Evolutionary conservation across 2,113 vertebrate species (phyloP).

Genomic region (Syngnathoides biaculeatus): DNA sequence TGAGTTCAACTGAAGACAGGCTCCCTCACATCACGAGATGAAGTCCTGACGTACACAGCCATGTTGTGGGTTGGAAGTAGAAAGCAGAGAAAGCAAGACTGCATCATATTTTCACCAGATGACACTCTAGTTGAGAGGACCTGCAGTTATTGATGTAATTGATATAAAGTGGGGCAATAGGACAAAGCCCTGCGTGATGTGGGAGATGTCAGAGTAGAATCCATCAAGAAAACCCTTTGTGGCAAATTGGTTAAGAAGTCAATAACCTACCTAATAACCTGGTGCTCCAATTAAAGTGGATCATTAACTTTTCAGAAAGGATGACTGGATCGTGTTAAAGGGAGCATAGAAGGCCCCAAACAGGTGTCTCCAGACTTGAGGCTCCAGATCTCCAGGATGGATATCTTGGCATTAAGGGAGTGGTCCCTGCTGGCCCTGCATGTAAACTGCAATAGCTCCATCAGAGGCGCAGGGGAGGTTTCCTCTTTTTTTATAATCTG

Average conservation of each 20-base stretch:
- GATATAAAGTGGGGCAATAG: not conserved
- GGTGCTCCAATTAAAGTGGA: not conserved
- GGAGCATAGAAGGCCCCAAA: slow-evolving; percentile 16
- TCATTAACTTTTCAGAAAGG: not conserved
- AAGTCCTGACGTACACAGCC: not conserved
- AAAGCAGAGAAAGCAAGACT: not conserved
- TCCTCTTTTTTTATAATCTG: no score
- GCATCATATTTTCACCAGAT: not conserved
- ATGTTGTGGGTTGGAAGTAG: not conserved
- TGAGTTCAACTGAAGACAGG: not conserved
- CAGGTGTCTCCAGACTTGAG: no score
- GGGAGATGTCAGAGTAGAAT: not conserved
- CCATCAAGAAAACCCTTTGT: not conserved
- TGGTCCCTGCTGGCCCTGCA: no score
- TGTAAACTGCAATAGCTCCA: no score
- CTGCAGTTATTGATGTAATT: not conserved
- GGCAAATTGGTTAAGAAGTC: not conserved
- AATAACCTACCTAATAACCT: not conserved
- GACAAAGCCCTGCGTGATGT: not conserved
- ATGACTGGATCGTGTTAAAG: not conserved
- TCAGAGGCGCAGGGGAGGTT: no score
- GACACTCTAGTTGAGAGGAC: not conserved
- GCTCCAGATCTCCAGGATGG: no score
- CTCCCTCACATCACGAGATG: not conserved
- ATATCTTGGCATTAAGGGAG: no score